Base-by-base conservation (phyloP, 1,140 invertebrate genomes). In the Zaprionus inermis region DNA sequence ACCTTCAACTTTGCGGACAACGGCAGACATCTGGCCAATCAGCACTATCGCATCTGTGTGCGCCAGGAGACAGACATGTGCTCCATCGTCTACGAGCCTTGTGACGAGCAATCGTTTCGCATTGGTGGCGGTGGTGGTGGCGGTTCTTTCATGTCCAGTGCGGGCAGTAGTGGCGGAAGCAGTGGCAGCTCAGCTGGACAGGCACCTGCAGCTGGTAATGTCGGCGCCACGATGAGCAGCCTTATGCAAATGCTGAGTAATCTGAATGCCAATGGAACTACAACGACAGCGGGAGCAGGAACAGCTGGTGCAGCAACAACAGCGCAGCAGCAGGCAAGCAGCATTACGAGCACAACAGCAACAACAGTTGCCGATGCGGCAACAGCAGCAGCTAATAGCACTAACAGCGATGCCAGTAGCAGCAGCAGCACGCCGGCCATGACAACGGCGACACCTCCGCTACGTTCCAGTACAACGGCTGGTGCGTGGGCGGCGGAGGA, bases 1-100 rank as follows among this genome's bases (percentile, higher is more conserved):
- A 96, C 96, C 0, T 95, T 97, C 86, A 97, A 97, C 91, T 97
- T 95, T 83, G 94, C 96, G 1, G 94, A 95, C 3, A 97, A 97
- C 86, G 96, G 96, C 0, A 93, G 96, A 3, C 96, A 96, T 76
- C 91, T 97, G n/a, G 95, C 96, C 0, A 93, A 95, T 72, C 96
- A 96, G 76, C 95, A 97, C 81, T 97, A 97, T 91, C 93, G 94
- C 46, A 94, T 96, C n/a, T 97, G 96, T 79, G 93, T 97, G 46
- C 92, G 96, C 12, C 95, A 96, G 76, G 95, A 96, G 79, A 82
- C 91, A 11, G 94, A 94, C 0, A 95, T 95, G 94, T 97, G 96
- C 80, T 95, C 96, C 10, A 95, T 97, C n/a, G 93, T 94, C 1
- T 97, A 97, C 90, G 93, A 94, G 66, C 96, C 96, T 0, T 97